These are phyloP conservation scores for Euthynnus affinis DNA, from an alignment of 2,797 vertebrate species.

Conservation along the genomic window DNA sequence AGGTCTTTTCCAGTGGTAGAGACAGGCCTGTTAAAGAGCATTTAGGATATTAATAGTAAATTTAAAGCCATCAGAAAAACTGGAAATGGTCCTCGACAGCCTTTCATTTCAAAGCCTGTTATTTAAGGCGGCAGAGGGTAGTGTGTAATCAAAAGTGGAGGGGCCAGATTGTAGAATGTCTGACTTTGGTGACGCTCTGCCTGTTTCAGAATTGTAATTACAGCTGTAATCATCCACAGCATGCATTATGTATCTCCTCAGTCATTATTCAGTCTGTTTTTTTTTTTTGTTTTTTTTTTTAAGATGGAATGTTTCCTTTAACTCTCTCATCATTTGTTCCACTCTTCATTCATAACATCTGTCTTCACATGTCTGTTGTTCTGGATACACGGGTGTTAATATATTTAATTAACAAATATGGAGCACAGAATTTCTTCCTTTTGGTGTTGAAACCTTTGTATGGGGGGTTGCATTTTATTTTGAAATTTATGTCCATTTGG, in stretches of 20 bases:
- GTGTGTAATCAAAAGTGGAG: constrained; percentile 89
- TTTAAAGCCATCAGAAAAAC: constrained; percentile 91
- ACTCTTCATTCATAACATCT: constrained; percentile 16
- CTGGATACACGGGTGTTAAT: not conserved
- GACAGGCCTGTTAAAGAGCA: constrained; percentile 90
- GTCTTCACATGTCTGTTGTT: constrained; percentile 7
- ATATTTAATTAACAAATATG: not conserved
- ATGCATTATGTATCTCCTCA: constrained; percentile 76
- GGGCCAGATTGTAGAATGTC: constrained; percentile 76
- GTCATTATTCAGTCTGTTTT: constrained; percentile 80
- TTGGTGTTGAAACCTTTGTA: not conserved
- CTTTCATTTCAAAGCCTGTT: constrained; percentile 93
- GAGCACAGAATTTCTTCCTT: not conserved
- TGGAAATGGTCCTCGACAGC: constrained; percentile 89
- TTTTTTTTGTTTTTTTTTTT: constrained; percentile 28
- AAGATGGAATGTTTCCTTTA: constrained; percentile 33
- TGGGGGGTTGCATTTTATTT: not conserved
- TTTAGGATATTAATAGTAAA: constrained; percentile 92
- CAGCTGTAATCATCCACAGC: constrained; percentile 81
- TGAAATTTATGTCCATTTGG: not conserved
- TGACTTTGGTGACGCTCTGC: constrained; percentile 88
- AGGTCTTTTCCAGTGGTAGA: constrained; percentile 83
- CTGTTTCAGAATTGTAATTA: constrained; percentile 91
- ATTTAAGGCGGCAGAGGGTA: constrained; percentile 90
- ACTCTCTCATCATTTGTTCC: constrained; percentile 11